A percentile compares a stretch with the other conserved stretches of the same genome.
Conservation (phyloP, 1,140 invertebrate species). For the Euura saliciscinereae region DNA sequence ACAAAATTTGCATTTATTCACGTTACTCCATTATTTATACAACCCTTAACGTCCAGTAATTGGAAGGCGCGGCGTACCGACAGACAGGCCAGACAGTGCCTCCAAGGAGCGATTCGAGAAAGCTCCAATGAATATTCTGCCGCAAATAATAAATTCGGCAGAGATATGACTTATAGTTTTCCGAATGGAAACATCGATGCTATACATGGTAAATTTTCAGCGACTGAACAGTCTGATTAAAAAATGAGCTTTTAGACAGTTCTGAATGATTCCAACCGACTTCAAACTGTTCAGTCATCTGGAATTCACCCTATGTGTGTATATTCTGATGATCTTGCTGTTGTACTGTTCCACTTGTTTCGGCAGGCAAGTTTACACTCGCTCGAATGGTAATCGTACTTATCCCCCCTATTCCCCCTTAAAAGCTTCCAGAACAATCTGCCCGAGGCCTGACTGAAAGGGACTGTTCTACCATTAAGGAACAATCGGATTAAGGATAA, state of each 20-base stretch:
- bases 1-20: background rate
- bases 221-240: background rate
- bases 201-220: background rate
- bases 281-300: too few species aligned
- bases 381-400: background rate
- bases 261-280: too few species aligned
- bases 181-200: too few species aligned
- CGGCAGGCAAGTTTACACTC: background rate
- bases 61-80: background rate
- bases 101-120: background rate
- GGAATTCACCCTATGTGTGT: too few species aligned
- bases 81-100: background rate
- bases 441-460: background rate
- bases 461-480: background rate
- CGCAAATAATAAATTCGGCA: background rate
- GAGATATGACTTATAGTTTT: too few species aligned
- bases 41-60: background rate
- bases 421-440: background rate
- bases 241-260: background rate
- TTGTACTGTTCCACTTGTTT: background rate
- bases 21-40: background rate
- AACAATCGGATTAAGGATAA: background rate
- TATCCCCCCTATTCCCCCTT: background rate
- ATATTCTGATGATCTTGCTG: background rate
- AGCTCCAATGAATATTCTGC: background rate